Conservation (phyloP, 2,113 vertebrate species). For the Psophia crepitans region DNA sequence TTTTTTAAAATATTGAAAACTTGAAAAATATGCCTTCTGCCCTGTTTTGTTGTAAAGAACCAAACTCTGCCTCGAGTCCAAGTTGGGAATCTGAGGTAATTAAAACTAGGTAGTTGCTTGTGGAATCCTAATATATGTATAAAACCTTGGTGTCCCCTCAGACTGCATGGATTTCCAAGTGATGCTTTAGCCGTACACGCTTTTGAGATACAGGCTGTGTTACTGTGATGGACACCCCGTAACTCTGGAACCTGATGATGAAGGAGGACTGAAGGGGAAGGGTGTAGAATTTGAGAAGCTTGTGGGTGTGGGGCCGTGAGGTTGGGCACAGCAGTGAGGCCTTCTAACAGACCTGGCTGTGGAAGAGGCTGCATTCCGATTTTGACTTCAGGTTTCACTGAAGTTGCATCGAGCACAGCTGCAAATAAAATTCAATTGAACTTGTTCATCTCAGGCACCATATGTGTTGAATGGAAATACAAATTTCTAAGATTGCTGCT, state of each 20-base stretch:
- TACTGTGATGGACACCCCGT: background rate
- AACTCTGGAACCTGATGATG: background rate
- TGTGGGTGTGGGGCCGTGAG: background rate
- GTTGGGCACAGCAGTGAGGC: background rate
- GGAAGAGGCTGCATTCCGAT: background rate
- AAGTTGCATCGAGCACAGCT: background rate
- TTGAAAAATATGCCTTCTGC: background rate
- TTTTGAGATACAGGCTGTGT: background rate
- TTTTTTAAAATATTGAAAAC: background rate
- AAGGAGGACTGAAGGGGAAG: background rate
- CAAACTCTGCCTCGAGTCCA: background rate
- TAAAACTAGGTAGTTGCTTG: background rate
- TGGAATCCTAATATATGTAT: background rate
- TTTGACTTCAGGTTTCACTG: background rate
- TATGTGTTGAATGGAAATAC: background rate
- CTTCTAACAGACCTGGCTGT: background rate
- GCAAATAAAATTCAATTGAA: background rate
- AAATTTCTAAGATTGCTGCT: background rate
- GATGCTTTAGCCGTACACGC: background rate
- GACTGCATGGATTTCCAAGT: background rate
- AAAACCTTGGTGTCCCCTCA: background rate
- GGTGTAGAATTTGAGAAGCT: background rate
- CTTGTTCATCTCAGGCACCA: accelerated
- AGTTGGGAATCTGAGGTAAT: background rate
- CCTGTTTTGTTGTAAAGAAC: background rate